Base-by-base conservation (phyloP, 2,113 vertebrate species). In the Butorides virescens region DNA sequence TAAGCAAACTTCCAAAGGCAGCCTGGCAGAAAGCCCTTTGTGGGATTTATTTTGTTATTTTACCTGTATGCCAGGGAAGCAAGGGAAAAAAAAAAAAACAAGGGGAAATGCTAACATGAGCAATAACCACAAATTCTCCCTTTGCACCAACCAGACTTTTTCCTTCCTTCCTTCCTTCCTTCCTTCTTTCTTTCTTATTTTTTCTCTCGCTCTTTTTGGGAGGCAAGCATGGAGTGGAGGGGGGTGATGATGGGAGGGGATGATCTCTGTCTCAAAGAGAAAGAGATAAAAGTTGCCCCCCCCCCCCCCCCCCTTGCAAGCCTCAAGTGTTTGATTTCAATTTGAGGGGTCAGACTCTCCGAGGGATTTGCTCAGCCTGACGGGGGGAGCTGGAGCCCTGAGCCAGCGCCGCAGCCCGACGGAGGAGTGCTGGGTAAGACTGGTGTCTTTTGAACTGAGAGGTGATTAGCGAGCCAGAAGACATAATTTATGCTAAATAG, bases 1-100 rank as follows among this genome's bases (percentile, higher is more conserved):
- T 98, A 98, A 97, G 97, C 97, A 98, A 96, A 97, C 98, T 98
- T 98, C 98, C 98, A 97, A 98, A 98, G 98, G 98, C 98, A 97
- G 92, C 92, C 90, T 94, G 95, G 97, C 97, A 76, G 95, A 95
- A 96, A 98, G 96, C 93, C 96, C 95, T 95, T 86, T 90, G 90
- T 96, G 97, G 94, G 81, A 93, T 95, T 89, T 97, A 95, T 95
- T 97, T 93, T 92, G 92, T 97, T 97, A 94, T 97, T 97, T 97
- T 97, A 98, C 98, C 98, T 98, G 94, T 74, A 61, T 44, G 44
- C 61, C 36, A 73, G 73, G 52, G 68, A 81, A 84, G 86, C 37
- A 3, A 36, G 32, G 21, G 9, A 8, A 1, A 2, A 5, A 32
- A 2, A 5, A 32, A 34, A 67, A 77, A 70, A 37, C 39, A 39